Conservation (phyloP, 2,797 vertebrate genomes). For the Perodicticus potto region DNA sequence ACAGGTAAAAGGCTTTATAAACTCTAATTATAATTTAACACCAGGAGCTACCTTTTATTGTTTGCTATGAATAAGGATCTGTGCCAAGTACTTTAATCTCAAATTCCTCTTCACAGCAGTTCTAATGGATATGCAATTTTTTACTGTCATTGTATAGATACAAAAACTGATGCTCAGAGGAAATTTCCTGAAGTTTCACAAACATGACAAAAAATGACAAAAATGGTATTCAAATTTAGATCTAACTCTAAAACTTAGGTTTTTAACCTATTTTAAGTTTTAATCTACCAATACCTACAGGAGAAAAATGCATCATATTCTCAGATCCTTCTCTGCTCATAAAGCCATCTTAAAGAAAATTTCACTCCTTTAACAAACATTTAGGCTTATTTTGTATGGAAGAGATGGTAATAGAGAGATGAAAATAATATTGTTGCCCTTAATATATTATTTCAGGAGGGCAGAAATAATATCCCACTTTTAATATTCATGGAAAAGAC, state of each 20-base stretch:
- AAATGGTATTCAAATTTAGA: background rate
- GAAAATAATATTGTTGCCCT: background rate
- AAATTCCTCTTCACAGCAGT: background rate
- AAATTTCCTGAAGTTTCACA: background rate
- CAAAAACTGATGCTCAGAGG: background rate
- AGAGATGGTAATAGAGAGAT: background rate
- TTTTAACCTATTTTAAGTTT: slow-evolving; percentile 9
- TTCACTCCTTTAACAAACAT: slow-evolving; percentile 3
- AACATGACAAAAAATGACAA: background rate
- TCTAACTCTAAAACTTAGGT: background rate
- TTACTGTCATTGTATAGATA: background rate
- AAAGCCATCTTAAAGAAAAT: background rate
- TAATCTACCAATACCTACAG: background rate
- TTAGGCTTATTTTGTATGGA: background rate
- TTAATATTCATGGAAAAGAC: background rate
- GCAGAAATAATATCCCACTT: background rate
- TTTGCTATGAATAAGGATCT: background rate
- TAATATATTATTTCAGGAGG: background rate
- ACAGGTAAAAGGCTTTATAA: background rate
- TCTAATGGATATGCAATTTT: background rate
- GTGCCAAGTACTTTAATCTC: background rate
- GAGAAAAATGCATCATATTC: background rate
- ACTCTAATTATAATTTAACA: background rate
- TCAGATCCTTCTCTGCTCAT: background rate
- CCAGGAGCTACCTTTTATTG: background rate